Percentiles rank a stretch among this genome's conserved stretches.
Evolutionary conservation across 2,113 vertebrate genomes (phyloP).

Genomic region (Cebidichthys violaceus): DNA sequence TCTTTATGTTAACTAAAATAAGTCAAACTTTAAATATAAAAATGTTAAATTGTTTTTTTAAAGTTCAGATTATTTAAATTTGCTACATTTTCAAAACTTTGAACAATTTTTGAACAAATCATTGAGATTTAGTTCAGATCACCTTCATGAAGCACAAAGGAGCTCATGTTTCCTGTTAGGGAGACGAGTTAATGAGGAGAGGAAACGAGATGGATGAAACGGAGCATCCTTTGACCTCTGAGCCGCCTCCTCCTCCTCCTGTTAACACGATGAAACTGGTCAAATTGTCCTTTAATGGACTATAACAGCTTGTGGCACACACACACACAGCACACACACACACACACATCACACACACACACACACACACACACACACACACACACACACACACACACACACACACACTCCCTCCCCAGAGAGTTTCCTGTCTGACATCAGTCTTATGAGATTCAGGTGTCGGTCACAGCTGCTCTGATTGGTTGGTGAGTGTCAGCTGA

Average conservation of each 20-base stretch:
- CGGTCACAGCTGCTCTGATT: constrained; percentile 5
- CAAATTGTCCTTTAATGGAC: constrained; percentile 42
- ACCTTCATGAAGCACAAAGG: not conserved
- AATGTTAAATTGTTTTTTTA: too few relatives aligned
- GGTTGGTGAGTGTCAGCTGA: not conserved
- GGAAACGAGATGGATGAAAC: too few relatives aligned
- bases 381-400: not conserved
- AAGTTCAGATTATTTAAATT: too few relatives aligned
- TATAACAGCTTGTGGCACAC: constrained; percentile 39
- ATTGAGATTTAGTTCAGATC: not conserved
- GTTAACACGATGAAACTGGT: constrained; percentile 2
- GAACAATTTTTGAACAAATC: too few relatives aligned
- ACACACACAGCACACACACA: not conserved
- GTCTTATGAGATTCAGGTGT: not conserved
- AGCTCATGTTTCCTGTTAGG: not conserved
- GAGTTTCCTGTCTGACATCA: not conserved
- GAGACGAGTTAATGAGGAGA: not conserved
- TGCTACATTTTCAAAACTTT: too few relatives aligned
- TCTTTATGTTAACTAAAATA: too few relatives aligned
- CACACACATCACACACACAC: not conserved
- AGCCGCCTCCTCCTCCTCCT: not conserved
- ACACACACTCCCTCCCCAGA: not conserved
- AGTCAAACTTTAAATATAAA: too few relatives aligned
- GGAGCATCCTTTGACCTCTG: not conserved
- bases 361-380: not conserved